Conservation (phyloP, 2,113 vertebrate species). For the Nannobrachium achirus region DNA sequence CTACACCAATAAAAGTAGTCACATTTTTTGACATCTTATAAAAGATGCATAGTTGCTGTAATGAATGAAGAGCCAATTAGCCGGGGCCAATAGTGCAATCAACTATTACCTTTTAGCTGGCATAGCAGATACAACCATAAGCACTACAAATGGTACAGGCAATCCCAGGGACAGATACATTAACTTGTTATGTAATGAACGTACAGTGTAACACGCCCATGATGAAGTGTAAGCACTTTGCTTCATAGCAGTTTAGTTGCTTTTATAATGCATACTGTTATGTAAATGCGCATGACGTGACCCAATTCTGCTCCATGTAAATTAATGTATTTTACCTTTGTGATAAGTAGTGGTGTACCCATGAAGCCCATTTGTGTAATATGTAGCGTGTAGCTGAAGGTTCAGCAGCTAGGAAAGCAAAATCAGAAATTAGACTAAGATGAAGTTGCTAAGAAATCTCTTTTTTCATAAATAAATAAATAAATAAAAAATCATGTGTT, state of each 20-base stretch:
- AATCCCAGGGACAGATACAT: constrained; percentile 59
- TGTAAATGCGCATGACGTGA: constrained; percentile 76
- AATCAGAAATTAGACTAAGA: constrained; percentile 67
- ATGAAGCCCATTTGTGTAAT: constrained; percentile 59
- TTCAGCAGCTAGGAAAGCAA: constrained; percentile 61
- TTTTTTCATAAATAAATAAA: constrained; percentile 48
- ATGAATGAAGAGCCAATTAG: constrained; percentile 21
- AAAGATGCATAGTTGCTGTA: constrained; percentile 1
- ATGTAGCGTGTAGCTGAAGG: constrained; percentile 47
- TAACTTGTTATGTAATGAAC: constrained; percentile 63
- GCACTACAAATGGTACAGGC: constrained; percentile 34
- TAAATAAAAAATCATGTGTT: constrained; percentile 42
- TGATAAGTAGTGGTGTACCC: constrained; percentile 57
- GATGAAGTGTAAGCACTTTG: constrained; percentile 76
- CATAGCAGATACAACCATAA: constrained; percentile 7
- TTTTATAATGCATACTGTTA: constrained; percentile 77
- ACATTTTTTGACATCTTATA: constrained; percentile 1
- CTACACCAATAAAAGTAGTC: neutral
- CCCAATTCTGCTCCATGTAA: constrained; percentile 77
- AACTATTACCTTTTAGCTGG: constrained; percentile 12
- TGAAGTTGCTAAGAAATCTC: constrained; percentile 57
- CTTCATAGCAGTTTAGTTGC: constrained; percentile 66
- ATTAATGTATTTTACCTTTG: constrained; percentile 82
- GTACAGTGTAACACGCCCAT: constrained; percentile 51
- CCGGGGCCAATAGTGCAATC: neutral